Conservation (phyloP, 2,888 invertebrate genomes). For the Amphipoea oculea region DNA sequence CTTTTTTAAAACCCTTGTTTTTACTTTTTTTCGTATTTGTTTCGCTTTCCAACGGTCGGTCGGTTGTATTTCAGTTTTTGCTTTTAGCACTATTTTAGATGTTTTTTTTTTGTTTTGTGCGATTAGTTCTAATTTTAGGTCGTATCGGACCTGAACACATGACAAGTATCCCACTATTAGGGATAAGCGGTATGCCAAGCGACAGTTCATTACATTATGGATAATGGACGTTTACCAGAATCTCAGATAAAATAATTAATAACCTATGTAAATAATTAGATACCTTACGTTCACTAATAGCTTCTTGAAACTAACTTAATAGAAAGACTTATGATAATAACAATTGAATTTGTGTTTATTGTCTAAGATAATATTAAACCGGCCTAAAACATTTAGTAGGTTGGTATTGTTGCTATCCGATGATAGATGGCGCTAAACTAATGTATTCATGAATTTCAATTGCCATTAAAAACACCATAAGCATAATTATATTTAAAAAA, state of each 20-base stretch:
- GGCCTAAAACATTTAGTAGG: background rate
- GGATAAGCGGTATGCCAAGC: background rate
- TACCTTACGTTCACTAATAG: background rate
- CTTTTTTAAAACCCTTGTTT: slow-evolving; percentile 84
- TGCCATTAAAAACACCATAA: background rate
- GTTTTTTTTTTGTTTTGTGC: slow-evolving; percentile 10
- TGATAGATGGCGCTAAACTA: slow-evolving; percentile 78
- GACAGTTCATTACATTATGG: background rate
- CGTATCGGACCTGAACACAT: background rate
- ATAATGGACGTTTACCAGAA: background rate
- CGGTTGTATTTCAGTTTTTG: slow-evolving; percentile 44
- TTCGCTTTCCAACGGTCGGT: slow-evolving; percentile 82
- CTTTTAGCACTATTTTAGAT: slow-evolving; percentile 43
- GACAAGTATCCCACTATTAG: background rate
- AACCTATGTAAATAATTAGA: background rate
- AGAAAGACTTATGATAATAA: background rate
- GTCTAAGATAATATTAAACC: background rate
- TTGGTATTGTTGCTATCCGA: slow-evolving; percentile 76
- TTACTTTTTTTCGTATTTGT: slow-evolving; percentile 79
- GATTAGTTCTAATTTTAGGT: background rate
- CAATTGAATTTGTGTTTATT: background rate
- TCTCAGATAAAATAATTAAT: background rate
- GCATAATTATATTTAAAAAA: background rate
- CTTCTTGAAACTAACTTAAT: background rate
- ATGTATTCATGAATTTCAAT: slow-evolving; percentile 28